phyloP scores from a whole-genome alignment of 2,113 vertebrate species.

The Cairina moschata region DNA sequence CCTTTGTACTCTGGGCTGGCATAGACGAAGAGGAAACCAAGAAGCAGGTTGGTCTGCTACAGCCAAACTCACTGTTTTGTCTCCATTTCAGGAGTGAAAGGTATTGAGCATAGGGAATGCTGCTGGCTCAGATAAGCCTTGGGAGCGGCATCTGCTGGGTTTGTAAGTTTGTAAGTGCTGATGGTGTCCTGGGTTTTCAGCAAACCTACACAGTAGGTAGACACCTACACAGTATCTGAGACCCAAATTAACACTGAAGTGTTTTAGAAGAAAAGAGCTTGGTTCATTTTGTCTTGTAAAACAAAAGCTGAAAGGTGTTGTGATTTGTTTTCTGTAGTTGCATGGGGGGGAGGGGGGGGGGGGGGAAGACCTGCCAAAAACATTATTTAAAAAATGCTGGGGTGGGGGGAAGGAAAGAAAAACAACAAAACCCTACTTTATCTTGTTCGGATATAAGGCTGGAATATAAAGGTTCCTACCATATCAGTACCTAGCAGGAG shows the following conservation, averaged over 20 bases:
- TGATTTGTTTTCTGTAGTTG: neutral
- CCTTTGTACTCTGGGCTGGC: slow-evolving; percentile 75
- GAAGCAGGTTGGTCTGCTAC: slow-evolving; percentile 79
- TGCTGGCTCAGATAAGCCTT: neutral
- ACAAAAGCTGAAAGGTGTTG: neutral
- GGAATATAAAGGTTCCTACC: neutral
- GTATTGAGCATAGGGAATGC: neutral
- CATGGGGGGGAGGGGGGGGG: neutral
- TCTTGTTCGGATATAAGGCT: neutral
- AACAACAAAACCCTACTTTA: neutral
- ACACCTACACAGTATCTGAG: neutral
- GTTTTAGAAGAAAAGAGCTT: neutral
- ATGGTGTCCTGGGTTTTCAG: neutral
- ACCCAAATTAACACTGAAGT: accelerated
- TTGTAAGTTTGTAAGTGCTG: neutral
- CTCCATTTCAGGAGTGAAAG: neutral
- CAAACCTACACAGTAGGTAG: neutral
- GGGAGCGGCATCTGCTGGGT: neutral
- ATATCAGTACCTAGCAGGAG: neutral
- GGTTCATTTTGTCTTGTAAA: neutral
- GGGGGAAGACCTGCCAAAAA: neutral
- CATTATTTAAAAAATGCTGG: neutral
- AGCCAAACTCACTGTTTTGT: neutral
- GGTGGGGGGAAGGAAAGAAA: too few species aligned
- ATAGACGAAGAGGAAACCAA: slow-evolving; percentile 81